These are phyloP conservation scores for Lepidothrix coronata DNA, from an alignment of 2,113 vertebrate genomes.

Conservation along the genomic window DNA sequence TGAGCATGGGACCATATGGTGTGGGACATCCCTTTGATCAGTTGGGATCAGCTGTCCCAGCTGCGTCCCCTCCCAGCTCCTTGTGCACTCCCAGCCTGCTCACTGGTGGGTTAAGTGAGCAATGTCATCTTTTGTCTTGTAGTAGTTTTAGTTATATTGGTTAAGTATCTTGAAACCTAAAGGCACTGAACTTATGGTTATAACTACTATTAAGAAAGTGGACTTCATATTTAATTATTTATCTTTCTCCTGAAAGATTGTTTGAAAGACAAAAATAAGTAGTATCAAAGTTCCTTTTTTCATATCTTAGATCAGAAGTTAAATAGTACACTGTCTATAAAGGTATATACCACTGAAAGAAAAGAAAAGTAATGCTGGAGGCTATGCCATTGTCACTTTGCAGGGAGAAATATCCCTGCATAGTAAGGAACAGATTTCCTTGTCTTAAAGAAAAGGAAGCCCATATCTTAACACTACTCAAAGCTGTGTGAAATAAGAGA, in stretches of 20 bases:
- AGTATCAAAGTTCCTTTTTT: neutral
- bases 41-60: neutral
- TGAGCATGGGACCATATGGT: neutral
- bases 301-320: neutral
- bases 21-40: neutral
- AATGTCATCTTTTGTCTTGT: neutral
- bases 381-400: neutral
- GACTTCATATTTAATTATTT: neutral
- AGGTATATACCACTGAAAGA: neutral
- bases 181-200: neutral
- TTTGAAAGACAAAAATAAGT: neutral
- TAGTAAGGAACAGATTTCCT: neutral
- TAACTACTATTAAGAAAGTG: neutral
- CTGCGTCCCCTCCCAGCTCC: rapidly evolving
- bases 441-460: neutral
- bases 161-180: neutral
- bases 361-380: neutral
- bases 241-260: neutral
- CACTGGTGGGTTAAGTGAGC: neutral
- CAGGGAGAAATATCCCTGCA: neutral
- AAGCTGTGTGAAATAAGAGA: neutral
- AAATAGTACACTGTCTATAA: neutral
- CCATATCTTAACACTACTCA: neutral
- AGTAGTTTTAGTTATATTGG: neutral
- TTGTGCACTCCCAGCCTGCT: rapidly evolving